A percentile compares a stretch with the other conserved stretches of the same genome.
Conservation (phyloP, 2,113 vertebrate genomes). For the Pomatostomus ruficeps region DNA sequence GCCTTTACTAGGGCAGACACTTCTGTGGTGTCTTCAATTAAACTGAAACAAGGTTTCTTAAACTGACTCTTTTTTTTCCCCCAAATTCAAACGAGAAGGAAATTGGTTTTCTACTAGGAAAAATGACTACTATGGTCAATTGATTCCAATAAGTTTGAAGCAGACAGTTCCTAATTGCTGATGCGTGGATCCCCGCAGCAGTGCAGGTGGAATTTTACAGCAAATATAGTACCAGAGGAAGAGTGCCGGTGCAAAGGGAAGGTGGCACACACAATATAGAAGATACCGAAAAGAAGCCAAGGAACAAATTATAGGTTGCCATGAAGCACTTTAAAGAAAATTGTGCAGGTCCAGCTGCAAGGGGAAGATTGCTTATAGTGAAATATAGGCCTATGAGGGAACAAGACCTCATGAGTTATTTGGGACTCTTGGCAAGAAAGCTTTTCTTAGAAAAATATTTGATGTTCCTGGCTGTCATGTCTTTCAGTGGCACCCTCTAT, state of each 20-base stretch:
- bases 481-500: neutral
- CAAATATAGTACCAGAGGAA: neutral
- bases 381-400: neutral
- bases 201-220: neutral
- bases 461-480: neutral
- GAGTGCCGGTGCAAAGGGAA: neutral
- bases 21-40: neutral
- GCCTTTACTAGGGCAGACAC: neutral
- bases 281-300: neutral
- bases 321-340: neutral
- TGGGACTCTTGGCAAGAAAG: neutral
- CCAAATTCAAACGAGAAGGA: neutral
- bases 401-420: neutral
- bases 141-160: neutral
- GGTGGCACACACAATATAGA: accelerated
- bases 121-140: neutral
- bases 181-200: neutral
- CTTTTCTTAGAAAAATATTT: neutral
- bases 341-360: neutral
- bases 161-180: neutral
- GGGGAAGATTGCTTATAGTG: neutral
- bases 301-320: neutral
- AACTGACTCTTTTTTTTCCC: neutral
- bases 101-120: neutral
- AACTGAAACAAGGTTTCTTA: neutral